Base-by-base conservation (phyloP, 2,113 vertebrate species). In the Melozone crissalis region DNA sequence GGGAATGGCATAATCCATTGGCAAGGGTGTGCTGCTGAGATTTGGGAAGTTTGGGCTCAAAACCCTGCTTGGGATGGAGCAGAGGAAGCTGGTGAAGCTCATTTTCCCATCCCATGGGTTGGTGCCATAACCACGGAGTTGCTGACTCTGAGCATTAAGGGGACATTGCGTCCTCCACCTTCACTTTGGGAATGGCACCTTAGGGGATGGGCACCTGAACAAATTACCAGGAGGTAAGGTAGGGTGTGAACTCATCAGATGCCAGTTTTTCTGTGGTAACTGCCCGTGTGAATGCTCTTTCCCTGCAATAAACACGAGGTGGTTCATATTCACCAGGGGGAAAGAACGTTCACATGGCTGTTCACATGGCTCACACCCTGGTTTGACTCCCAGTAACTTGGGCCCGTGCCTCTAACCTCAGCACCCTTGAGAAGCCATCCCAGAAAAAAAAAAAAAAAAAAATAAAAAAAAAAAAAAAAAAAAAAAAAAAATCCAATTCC, bases 241-340 rank as follows among this genome's bases (percentile, higher is more conserved):
- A 94, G 94, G 94, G 96, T 87, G 96, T 97, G 93, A 97, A 81
- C 96, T 82, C 84, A 17, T 52, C 63, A 90, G 95, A 61, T 95
- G 95, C 94, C 96, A 96, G 93, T 92, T 95, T 92, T 95, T 89
- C 94, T 96, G 96, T 89, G 96, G 95, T 95, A 96, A 87, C 86
- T 96, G 93, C 88, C 95, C 43, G 55, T 96, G 94, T 95, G 95
- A 96, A 96, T 93, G 90, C 89, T 93, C 84, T 24, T 93, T 87
- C 68, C 90, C 51, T 92, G 93, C 93, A 96, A 95, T 89, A 92
- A 95, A 81, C 91, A 67, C 57, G 31, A 86, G 84, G 4, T 44
- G 61, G 89, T 94, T 94, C 95, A 81, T 89, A 87, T 90, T 87
- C 72, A 96, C 93, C 91, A 58, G 80, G 86, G 79, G 91, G 68